phyloP scores from a whole-genome alignment of 2,888 invertebrate species.

The Plagodis pulveraria region DNA sequence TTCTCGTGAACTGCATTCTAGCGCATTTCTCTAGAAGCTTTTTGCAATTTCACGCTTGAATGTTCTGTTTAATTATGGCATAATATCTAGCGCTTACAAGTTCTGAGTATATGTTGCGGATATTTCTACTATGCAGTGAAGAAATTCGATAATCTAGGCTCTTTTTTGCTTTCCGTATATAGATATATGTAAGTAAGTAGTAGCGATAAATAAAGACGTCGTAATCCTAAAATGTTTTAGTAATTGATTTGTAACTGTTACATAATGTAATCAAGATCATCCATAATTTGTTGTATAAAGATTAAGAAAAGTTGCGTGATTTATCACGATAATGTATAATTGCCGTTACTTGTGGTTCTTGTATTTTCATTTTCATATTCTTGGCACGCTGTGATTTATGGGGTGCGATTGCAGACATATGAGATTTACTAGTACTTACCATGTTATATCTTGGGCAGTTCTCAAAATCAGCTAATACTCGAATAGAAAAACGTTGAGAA shows the following conservation, averaged over 20 bases:
- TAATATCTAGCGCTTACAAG: conserved; percentile 1
- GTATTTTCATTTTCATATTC: no score
- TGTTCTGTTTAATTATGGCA: conserved; percentile 2
- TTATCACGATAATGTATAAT: conserved; percentile 1
- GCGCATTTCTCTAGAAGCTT: conserved; percentile 14
- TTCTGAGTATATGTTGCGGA: conserved; percentile 19
- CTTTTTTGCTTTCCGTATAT: no score
- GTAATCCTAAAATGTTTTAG: neutral
- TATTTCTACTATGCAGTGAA: neutral
- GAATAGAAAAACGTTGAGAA: no score
- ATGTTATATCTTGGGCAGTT: no score
- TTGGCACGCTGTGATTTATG: no score
- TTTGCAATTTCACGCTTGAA: conserved; percentile 16
- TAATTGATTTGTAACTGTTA: conserved; percentile 1
- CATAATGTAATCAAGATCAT: conserved; percentile 19
- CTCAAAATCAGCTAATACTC: no score
- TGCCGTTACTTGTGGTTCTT: conserved; percentile 6
- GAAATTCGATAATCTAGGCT: no score
- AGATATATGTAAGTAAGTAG: no score
- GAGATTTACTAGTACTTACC: no score
- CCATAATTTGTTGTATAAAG: neutral
- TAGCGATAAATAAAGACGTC: neutral
- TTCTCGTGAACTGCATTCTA: conserved; percentile 25
- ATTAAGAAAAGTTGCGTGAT: conserved; percentile 1
- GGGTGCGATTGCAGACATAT: no score